Conservation (phyloP, 1,140 invertebrate genomes). For the Trichonephila inaurata region DNA sequence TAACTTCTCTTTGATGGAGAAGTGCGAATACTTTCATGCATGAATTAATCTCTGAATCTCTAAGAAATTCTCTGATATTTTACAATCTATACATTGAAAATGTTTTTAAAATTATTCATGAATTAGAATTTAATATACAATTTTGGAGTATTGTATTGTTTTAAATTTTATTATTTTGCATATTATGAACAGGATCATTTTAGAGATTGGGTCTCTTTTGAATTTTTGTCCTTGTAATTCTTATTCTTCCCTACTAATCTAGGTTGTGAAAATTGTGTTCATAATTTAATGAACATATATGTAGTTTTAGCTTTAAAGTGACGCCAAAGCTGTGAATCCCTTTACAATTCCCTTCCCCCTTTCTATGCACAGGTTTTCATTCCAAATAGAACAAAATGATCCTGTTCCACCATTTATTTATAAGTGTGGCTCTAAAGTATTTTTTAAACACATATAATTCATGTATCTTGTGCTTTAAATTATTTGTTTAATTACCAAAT, state of each 20-base stretch:
- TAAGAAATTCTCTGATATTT: not conserved
- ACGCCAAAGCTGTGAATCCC: constrained; percentile 54
- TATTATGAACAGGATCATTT: not conserved
- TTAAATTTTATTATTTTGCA: constrained; percentile 4
- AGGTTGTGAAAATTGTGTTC: not conserved
- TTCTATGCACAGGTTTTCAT: not conserved
- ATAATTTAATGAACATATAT: not conserved
- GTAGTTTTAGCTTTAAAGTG: not conserved
- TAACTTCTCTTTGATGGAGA: constrained; percentile 47
- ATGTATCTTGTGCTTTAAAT: not conserved
- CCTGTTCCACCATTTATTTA: not conserved
- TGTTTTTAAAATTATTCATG: not conserved
- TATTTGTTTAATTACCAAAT: not conserved
- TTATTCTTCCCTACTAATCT: not conserved
- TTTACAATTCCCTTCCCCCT: not conserved
- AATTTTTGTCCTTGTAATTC: not conserved
- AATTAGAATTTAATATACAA: not conserved
- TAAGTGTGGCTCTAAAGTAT: too few species aligned
- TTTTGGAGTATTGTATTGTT: constrained; percentile 5
- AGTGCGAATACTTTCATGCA: constrained; percentile 44
- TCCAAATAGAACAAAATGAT: not conserved
- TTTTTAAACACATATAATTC: too few species aligned
- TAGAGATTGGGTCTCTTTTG: not conserved
- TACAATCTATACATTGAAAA: not conserved
- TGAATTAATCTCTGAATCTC: constrained; percentile 2